Conservation (phyloP, 2,113 vertebrate genomes). For the Acrocephalus kingi region DNA sequence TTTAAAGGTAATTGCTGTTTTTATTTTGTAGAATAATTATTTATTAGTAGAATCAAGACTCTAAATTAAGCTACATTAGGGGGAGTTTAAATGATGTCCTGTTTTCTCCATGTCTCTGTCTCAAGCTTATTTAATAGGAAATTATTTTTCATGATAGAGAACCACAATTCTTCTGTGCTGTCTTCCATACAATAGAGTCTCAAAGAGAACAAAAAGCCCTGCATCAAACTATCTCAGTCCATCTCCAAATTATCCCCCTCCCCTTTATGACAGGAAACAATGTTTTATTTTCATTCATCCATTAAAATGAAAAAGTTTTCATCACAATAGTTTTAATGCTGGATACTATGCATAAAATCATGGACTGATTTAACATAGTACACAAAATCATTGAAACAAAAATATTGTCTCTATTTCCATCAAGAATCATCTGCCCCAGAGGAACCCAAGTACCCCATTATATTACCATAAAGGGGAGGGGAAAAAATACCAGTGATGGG, state of each 20-base stretch:
- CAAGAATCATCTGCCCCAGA: background rate
- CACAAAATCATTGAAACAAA: background rate
- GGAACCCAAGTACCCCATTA: background rate
- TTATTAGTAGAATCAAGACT: background rate
- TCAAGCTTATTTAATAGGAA: background rate
- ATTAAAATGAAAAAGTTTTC: background rate
- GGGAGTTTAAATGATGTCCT: background rate
- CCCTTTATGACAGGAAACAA: background rate
- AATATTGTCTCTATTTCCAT: background rate
- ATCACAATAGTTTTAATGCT: background rate
- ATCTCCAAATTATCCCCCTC: background rate
- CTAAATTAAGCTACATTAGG: background rate
- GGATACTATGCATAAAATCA: background rate
- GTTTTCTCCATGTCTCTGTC: background rate
- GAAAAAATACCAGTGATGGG: background rate
- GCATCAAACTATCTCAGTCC: background rate
- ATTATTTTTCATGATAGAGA: background rate
- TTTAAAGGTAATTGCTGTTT: constrained; percentile 81
- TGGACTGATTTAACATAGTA: background rate
- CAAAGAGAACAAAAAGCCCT: background rate
- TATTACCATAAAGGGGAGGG: background rate
- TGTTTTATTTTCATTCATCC: background rate
- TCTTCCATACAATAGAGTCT: background rate
- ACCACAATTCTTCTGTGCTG: background rate
- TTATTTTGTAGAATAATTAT: background rate